Conservation (phyloP, 2,797 vertebrate genomes). For the Sebastes trivittatus region DNA sequence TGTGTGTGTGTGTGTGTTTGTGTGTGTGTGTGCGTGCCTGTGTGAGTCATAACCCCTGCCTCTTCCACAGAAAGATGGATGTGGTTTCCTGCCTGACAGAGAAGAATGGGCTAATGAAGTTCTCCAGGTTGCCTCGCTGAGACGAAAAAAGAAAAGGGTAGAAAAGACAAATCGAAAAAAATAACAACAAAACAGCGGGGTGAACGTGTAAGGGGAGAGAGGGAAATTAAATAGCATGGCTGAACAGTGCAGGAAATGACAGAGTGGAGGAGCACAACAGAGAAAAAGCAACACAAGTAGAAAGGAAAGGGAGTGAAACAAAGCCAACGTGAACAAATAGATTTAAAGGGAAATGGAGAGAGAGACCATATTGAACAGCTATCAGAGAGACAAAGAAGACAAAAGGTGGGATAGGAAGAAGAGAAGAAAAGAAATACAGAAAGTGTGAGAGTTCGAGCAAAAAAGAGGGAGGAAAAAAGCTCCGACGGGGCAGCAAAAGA, state of each 20-base stretch:
- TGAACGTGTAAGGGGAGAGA: constrained; percentile 28
- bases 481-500: constrained; percentile 6
- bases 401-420: neutral
- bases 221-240: constrained; percentile 68
- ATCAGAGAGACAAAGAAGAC: neutral
- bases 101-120: constrained; percentile 77
- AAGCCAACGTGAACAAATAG: constrained; percentile 20
- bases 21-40: constrained; percentile 4
- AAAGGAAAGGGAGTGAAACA: neutral
- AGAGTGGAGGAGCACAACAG: constrained; percentile 12
- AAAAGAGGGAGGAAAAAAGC: neutral
- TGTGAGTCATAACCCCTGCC: constrained; percentile 72
- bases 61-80: constrained; percentile 73
- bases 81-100: constrained; percentile 77
- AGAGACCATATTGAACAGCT: neutral
- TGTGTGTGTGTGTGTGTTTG: neutral
- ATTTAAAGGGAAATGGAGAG: neutral
- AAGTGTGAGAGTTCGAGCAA: neutral
- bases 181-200: constrained; percentile 23
- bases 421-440: neutral
- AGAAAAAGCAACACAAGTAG: neutral
- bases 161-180: constrained; percentile 14
- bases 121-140: constrained; percentile 67
- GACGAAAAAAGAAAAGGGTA: constrained; percentile 38
- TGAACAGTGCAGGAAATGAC: constrained; percentile 73